Evolutionary conservation across 2,888 invertebrate species (phyloP), one percentile per base, ranked within the genome.

Genomic region (Caenorhabditis imperialis): DNA sequence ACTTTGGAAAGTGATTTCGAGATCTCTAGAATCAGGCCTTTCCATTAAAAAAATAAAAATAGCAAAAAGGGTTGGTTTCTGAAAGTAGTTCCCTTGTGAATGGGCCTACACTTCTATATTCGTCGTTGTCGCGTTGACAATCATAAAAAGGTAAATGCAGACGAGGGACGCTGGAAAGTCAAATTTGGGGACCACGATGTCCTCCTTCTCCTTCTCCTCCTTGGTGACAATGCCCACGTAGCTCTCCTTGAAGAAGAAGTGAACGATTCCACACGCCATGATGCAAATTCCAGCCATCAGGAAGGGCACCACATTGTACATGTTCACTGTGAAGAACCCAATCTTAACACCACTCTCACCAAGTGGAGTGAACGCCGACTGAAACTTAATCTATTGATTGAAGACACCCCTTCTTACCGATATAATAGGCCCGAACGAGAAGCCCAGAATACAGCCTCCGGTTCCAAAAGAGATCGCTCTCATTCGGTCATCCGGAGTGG

Each of bases 101-200:
- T n/a, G n/a, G 20, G 58, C 75, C 57, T 53, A 78, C 78, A 78
- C 78, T 77, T 76, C 78, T 33, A 78, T 74, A 44, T 69, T 78
- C 1, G 74, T 78, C 2, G 78, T 58, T 4, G 74, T 58, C 76
- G 77, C 35, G 79, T 38, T 58, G n/a, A n/a, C n/a, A n/a, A n/a
- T n/a, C n/a, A n/a, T n/a, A n/a, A n/a, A n/a, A n/a, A n/a, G n/a
- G n/a, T 76, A 81, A 33, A 81, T 72, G 38, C 77, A 78, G 22
- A 78, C 53, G 1, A 75, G 33, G 4, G 78, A 78, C 16, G 81
- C 72, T 2, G 54, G 7, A 10, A 54, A 18, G 45, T 81, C 81
- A 40, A 60, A 81, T 37, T 77, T 77, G 2, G 81, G 81, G 3
- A 81, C 70, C 12, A 73, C 57, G 14, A 40, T 14, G 23, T 62